Percentiles rank a stretch among this genome's conserved stretches.
Conservation (phyloP, 2,113 vertebrate genomes). For the Ochotona princeps region DNA sequence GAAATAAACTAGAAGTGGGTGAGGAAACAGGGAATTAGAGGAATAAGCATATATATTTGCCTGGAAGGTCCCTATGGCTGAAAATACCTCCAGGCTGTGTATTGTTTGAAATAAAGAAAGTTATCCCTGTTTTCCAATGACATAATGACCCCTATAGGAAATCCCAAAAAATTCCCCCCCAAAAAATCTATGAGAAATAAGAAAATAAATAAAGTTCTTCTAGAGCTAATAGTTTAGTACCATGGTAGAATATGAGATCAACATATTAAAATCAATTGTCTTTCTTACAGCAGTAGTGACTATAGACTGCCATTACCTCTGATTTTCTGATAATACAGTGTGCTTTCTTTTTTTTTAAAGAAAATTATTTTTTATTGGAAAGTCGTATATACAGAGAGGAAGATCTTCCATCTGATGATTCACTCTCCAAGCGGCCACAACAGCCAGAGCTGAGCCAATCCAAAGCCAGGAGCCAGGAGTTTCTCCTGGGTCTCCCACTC, state of each 20-base stretch:
- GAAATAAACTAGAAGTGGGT: slow-evolving; percentile 20
- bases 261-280: neutral
- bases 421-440: no score
- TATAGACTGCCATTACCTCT: neutral
- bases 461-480: no score
- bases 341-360: rapidly evolving
- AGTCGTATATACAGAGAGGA: no score
- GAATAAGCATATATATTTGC: neutral
- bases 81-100: neutral
- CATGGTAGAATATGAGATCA: neutral
- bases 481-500: no score
- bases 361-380: no score
- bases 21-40: neutral
- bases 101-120: slow-evolving; percentile 9
- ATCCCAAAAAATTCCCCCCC: neutral
- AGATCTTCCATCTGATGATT: no score
- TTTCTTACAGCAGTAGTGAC: neutral
- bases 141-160: neutral
- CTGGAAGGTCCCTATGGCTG: neutral
- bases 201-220: neutral
- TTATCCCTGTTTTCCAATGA: slow-evolving; percentile 14
- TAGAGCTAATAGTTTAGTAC: neutral
- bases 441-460: no score
- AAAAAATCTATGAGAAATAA: slow-evolving; percentile 3
- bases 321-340: neutral